These are phyloP conservation scores for Amiota communis DNA, from an alignment of 2,888 invertebrate species.

Conservation along the genomic window DNA sequence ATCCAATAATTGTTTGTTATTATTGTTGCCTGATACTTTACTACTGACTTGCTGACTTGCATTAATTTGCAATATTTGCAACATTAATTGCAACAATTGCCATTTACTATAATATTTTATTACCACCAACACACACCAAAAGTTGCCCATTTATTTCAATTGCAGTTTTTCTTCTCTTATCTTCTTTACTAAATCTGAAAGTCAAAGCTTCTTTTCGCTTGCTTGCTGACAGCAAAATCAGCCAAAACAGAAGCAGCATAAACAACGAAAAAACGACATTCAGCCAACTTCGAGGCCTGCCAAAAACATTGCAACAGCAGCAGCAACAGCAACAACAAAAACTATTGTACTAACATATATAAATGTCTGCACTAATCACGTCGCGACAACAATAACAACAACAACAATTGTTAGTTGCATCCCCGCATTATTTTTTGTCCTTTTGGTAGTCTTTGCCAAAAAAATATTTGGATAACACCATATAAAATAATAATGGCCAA, in stretches of 20 bases:
- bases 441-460: conserved; percentile 46
- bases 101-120: conserved; percentile 13
- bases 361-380: conserved; percentile 32
- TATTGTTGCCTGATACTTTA: neutral
- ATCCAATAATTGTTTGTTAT: neutral
- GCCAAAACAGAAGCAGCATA: neutral
- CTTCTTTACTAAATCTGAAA: neutral
- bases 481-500: conserved; percentile 29
- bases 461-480: conserved; percentile 35
- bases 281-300: no score
- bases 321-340: no score
- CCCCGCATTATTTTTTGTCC: conserved; percentile 6
- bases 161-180: neutral
- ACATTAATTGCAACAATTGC: conserved; percentile 3
- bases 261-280: neutral
- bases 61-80: conserved; percentile 9
- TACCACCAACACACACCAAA: neutral
- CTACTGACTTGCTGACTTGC: conserved; percentile 17
- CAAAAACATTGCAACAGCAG: no score
- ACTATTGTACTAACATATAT: no score
- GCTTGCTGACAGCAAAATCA: no score
- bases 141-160: conserved; percentile 1
- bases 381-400: neutral
- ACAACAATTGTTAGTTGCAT: neutral
- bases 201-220: no score